Percentiles rank a stretch among this genome's conserved stretches.
Evolutionary conservation across 2,797 vertebrate species (phyloP).

Genomic region (Coccyzus lansbergi): DNA sequence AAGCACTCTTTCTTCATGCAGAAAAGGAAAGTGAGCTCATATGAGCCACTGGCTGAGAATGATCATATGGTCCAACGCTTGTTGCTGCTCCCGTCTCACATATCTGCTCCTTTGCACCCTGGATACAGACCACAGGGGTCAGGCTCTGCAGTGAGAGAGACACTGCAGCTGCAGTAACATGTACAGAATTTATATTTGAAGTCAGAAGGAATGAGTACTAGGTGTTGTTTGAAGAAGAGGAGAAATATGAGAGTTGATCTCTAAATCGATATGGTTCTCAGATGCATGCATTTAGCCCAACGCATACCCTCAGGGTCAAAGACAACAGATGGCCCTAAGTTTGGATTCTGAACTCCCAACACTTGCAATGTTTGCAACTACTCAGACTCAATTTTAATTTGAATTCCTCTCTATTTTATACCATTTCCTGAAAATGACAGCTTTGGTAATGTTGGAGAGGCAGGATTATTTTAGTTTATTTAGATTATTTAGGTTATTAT

Average conservation of each 20-base stretch:
- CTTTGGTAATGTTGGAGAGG: neutral
- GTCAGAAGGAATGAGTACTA: neutral
- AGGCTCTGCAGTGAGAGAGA: neutral
- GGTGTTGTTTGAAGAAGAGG: neutral
- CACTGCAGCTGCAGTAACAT: accelerated
- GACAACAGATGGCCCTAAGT: neutral
- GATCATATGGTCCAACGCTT: neutral
- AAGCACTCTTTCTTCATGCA: neutral
- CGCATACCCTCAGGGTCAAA: neutral
- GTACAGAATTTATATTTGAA: neutral
- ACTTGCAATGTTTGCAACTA: neutral
- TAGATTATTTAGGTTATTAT: neutral
- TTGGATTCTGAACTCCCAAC: neutral
- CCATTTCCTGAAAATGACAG: neutral
- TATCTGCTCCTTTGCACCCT: neutral
- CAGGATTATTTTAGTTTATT: neutral
- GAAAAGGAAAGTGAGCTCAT: constrained; percentile 34
- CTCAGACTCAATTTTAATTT: neutral
- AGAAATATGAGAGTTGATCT: neutral
- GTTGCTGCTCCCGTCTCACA: neutral
- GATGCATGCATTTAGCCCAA: neutral
- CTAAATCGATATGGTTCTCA: neutral
- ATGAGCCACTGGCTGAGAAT: neutral
- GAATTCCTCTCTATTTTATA: neutral
- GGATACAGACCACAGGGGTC: neutral